These are phyloP conservation scores for Tragelaphus scriptus DNA, from an alignment of 2,113 vertebrate species.

Conservation along the genomic window DNA sequence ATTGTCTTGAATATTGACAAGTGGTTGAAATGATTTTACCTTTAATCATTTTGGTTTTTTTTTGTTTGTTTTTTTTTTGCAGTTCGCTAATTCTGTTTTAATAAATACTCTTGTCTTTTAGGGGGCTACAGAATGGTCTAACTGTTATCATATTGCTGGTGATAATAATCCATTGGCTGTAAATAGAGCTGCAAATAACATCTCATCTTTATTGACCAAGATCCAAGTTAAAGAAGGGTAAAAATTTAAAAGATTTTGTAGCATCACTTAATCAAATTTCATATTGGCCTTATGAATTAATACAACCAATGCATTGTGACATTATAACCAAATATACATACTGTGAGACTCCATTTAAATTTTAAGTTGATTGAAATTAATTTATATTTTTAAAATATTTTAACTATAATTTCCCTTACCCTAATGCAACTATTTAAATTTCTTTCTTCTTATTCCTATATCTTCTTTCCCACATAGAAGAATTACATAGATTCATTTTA, in stretches of 20 bases:
- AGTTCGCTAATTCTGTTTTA: not conserved
- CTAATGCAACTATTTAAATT: not conserved
- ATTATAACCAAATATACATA: not conserved
- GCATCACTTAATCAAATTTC: not conserved
- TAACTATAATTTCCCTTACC: not conserved
- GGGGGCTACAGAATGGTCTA: constrained; percentile 92
- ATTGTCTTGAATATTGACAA: not conserved
- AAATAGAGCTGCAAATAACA: constrained; percentile 93
- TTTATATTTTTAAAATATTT: not conserved
- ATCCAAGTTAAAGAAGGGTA: constrained; percentile 84
- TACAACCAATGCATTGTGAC: not conserved
- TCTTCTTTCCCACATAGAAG: not conserved
- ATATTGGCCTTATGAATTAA: not conserved
- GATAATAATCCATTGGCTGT: constrained; percentile 95
- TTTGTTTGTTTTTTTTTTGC: not conserved
- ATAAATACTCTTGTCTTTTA: constrained; percentile 65
- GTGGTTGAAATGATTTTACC: not conserved
- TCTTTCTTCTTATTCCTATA: not conserved
- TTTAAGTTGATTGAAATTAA: not conserved
- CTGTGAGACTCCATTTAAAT: not conserved
- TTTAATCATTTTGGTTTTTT: not conserved
- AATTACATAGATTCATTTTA: not conserved
- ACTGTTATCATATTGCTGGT: constrained; percentile 92
- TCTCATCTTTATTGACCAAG: constrained; percentile 90
- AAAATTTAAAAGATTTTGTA: constrained; percentile 43